Evolutionary conservation across 2,888 invertebrate genomes (phyloP).

Genomic region (Lasioglossum pauxillum): DNA sequence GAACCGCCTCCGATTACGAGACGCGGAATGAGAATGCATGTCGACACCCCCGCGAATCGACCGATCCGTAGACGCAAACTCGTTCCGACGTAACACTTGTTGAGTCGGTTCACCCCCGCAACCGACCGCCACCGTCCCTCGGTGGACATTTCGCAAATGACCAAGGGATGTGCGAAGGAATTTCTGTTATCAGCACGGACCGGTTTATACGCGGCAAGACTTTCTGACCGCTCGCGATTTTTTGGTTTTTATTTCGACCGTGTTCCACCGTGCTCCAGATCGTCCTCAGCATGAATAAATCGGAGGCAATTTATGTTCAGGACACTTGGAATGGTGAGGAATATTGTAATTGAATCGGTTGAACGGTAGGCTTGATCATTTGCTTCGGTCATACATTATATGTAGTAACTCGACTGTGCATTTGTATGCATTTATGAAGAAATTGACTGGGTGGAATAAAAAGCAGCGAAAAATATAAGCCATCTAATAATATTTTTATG

Average conservation of each 20-base stretch:
- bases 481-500: no score
- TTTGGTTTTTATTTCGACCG: background rate
- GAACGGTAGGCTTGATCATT: background rate
- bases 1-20: slow-evolving; percentile 64
- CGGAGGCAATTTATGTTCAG: background rate
- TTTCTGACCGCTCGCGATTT: slow-evolving; percentile 6
- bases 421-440: background rate
- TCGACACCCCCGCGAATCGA: slow-evolving; percentile 65
- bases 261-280: background rate
- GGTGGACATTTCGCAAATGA: slow-evolving; percentile 65
- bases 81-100: slow-evolving; percentile 78
- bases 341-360: background rate
- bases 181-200: slow-evolving; percentile 48
- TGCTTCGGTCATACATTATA: background rate
- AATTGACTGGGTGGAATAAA: no score
- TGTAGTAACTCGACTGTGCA: background rate
- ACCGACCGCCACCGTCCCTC: slow-evolving; percentile 52
- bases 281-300: background rate
- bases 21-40: slow-evolving; percentile 65
- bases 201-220: slow-evolving; percentile 5
- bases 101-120: slow-evolving; percentile 70
- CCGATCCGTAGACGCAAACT: slow-evolving; percentile 69
- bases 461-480: no score
- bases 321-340: background rate
- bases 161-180: slow-evolving; percentile 51